phyloP scores from a whole-genome alignment of 2,113 vertebrate genomes.

The Mormyrus lacerda region DNA sequence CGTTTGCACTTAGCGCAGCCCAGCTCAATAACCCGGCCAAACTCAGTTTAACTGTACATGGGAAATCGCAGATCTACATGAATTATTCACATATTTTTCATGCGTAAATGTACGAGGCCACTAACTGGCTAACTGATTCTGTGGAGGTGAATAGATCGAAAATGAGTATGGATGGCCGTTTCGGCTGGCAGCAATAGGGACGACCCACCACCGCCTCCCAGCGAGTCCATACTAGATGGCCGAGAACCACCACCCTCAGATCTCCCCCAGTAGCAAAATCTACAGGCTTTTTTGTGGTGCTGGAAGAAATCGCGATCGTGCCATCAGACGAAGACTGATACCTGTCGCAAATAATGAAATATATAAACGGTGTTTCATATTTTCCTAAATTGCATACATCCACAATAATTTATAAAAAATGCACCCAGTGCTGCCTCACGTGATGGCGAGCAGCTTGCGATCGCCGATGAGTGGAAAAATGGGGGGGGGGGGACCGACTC shows the following conservation, averaged over 20 bases:
- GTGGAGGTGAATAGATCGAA: neutral
- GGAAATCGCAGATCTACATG: neutral
- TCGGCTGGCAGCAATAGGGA: neutral
- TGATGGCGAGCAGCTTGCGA: neutral
- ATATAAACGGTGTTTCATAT: neutral
- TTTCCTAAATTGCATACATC: neutral
- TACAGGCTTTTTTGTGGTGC: neutral
- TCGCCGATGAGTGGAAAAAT: neutral
- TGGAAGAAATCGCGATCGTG: neutral
- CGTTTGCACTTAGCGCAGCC: neutral
- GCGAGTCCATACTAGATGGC: neutral
- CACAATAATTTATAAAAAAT: neutral
- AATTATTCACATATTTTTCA: neutral
- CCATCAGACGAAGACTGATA: neutral
- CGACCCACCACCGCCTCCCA: neutral
- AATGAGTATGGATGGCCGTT: neutral
- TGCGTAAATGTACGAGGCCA: neutral
- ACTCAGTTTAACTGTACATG: neutral
- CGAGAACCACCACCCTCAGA: neutral
- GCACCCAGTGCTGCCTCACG: neutral
- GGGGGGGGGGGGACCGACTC: neutral
- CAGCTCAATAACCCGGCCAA: neutral
- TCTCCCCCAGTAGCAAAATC: no score
- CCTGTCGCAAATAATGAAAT: neutral
- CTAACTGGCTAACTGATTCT: neutral